Evolutionary conservation across 2,113 vertebrate genomes (phyloP).

Genomic region (Noturus placidus): DNA sequence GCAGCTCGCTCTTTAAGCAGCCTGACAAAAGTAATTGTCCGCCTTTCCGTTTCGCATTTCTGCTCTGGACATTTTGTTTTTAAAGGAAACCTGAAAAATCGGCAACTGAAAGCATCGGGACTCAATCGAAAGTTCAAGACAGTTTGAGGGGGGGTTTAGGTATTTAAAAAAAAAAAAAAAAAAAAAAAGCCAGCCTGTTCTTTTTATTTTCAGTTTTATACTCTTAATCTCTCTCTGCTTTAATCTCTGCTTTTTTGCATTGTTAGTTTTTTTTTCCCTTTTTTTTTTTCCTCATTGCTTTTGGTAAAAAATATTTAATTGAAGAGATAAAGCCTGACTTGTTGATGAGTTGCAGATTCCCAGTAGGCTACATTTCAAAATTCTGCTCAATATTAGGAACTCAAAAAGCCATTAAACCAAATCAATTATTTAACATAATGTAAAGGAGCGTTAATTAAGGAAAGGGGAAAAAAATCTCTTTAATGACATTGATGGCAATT

Average conservation of each 20-base stretch:
- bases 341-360: conserved; percentile 95
- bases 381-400: conserved; percentile 81
- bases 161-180: conserved; percentile 38
- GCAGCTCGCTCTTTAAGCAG: conserved; percentile 79
- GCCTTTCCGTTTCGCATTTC: conserved; percentile 75
- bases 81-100: conserved; percentile 62
- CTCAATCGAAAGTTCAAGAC: conserved; percentile 64
- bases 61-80: conserved; percentile 75
- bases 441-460: conserved; percentile 65
- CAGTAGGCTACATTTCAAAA: conserved; percentile 99
- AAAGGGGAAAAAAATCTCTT: conserved; percentile 62
- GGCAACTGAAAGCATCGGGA: conserved; percentile 68
- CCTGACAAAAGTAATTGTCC: conserved; percentile 81
- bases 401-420: conserved; percentile 68
- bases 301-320: conserved; percentile 65
- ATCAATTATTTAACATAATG: conserved; percentile 72
- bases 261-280: conserved; percentile 57
- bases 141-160: conserved; percentile 64
- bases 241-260: conserved; percentile 71
- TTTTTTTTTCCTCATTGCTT: conserved; percentile 58
- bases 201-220: conserved; percentile 59
- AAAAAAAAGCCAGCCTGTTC: conserved; percentile 47
- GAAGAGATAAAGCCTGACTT: conserved; percentile 67
- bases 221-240: conserved; percentile 56
- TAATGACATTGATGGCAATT: conserved; percentile 68